Conservation (phyloP, 2,113 vertebrate species). For the Haplotaxodon microlepis region DNA sequence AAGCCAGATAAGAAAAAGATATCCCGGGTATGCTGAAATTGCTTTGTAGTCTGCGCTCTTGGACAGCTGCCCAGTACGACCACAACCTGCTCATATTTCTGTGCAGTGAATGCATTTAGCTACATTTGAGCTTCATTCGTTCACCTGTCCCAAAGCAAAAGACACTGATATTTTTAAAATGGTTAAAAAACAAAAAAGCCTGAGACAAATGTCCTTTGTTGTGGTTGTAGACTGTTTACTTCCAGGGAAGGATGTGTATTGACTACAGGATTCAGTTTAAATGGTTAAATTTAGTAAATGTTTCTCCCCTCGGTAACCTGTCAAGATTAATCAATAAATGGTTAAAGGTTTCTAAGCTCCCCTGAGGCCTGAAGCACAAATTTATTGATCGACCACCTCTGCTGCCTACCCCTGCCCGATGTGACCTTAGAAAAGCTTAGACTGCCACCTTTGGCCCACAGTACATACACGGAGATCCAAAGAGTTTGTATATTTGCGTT, state of each 20-base stretch:
- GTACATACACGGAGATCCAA: neutral
- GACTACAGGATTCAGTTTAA: neutral
- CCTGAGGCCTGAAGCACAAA: neutral
- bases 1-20: neutral
- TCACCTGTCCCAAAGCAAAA: neutral
- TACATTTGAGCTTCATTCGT: neutral
- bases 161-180: neutral
- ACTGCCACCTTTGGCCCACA: neutral
- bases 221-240: neutral
- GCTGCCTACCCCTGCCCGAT: neutral
- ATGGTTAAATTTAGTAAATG: neutral
- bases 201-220: neutral
- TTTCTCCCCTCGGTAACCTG: neutral
- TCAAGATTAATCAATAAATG: neutral
- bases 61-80: neutral
- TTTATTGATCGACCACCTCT: neutral
- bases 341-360: neutral
- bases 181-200: neutral
- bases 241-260: neutral
- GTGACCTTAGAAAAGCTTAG: neutral
- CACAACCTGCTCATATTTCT: neutral
- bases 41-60: neutral
- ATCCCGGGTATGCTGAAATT: neutral
- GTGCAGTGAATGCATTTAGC: neutral
- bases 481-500: neutral